These are phyloP conservation scores for Piprites chloris DNA, from an alignment of 2,113 vertebrate genomes.

Conservation along the genomic window DNA sequence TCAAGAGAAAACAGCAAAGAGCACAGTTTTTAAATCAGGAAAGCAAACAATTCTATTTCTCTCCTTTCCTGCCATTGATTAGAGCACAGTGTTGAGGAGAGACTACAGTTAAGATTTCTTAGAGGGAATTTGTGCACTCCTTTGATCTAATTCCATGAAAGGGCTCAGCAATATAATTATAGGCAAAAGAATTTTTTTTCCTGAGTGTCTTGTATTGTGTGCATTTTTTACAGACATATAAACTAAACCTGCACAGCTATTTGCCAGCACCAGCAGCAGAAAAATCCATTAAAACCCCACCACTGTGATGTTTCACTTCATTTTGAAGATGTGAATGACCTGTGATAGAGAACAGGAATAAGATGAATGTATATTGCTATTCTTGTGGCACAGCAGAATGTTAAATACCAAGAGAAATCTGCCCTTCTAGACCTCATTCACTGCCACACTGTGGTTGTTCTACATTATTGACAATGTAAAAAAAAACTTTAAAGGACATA, in stretches of 20 bases:
- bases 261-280: not conserved
- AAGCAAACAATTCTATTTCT: not conserved
- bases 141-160: conserved; percentile 25
- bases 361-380: not conserved
- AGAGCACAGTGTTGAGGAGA: not conserved
- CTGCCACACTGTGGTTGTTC: not conserved
- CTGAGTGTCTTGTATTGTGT: not conserved
- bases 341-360: not conserved
- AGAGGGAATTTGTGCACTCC: not conserved
- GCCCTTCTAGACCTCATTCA: not conserved
- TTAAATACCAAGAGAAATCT: not conserved
- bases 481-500: not conserved
- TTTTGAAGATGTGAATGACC: not conserved
- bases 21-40: not conserved
- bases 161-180: not conserved
- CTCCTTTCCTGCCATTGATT: not conserved
- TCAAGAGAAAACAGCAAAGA: not conserved
- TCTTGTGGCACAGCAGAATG: not conserved
- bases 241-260: not conserved
- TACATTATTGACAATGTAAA: not conserved
- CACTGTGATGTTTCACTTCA: not conserved
- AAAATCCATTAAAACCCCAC: not conserved
- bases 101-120: conserved; percentile 17
- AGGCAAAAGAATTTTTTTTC: not conserved
- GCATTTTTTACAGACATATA: not conserved